A percentile compares a stretch with the other conserved stretches of the same genome.
phyloP scores from a whole-genome alignment of 1,140 invertebrate genomes.

The Drosophila baimaii region DNA sequence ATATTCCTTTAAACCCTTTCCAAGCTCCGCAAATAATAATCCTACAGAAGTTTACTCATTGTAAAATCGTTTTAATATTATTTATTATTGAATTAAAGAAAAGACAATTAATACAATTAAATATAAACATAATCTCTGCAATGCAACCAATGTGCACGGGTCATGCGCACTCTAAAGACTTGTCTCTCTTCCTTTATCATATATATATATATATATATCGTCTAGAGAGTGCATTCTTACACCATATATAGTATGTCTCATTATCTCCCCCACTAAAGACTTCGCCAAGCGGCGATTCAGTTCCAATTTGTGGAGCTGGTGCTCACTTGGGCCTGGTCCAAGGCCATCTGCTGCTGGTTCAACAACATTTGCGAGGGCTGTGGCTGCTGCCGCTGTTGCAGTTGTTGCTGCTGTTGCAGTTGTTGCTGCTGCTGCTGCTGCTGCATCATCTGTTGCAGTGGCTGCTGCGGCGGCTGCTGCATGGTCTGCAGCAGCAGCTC shows the following conservation, averaged over 20 bases:
- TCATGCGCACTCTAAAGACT: constrained; percentile 50
- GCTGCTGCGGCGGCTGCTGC: constrained; percentile 53
- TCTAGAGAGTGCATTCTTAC: constrained; percentile 14
- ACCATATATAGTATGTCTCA: constrained; percentile 15
- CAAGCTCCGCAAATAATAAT: neutral
- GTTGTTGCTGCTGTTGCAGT: constrained; percentile 18
- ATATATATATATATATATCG: neutral
- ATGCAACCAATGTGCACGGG: constrained; percentile 50
- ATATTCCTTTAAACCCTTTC: neutral
- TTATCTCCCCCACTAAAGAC: constrained; percentile 27
- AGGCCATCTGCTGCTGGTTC: constrained; percentile 76
- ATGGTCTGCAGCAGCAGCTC: constrained; percentile 74
- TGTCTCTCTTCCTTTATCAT: constrained; percentile 29
- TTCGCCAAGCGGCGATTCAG: constrained; percentile 25
- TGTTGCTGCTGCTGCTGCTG: constrained; percentile 32
- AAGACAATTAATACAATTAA: neutral
- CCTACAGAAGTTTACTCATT: neutral
- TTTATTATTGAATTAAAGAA: constrained; percentile 6
- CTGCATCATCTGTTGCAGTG: constrained; percentile 14
- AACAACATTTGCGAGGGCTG: constrained; percentile 71
- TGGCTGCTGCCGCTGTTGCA: constrained; percentile 21
- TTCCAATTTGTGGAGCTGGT: constrained; percentile 73
- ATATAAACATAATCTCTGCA: constrained; percentile 7
- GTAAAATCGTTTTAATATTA: neutral
- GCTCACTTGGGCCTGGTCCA: constrained; percentile 76